These are phyloP conservation scores for Conistra vaccinii DNA, from an alignment of 2,888 invertebrate genomes.

Conservation along the genomic window DNA sequence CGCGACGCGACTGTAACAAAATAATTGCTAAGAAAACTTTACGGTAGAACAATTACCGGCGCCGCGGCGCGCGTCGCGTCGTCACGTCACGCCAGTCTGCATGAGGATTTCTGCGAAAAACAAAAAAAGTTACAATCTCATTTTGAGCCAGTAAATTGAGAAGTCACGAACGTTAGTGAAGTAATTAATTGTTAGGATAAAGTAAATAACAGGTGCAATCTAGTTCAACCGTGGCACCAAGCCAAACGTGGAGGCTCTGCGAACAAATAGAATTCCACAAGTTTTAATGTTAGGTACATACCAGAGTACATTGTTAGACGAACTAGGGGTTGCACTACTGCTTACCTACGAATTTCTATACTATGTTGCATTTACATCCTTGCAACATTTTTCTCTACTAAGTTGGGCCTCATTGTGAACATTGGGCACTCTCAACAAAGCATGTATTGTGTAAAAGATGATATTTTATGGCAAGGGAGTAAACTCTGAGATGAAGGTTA, in stretches of 20 bases:
- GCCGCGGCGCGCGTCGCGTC: too few relatives aligned
- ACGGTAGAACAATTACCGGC: too few relatives aligned
- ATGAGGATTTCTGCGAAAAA: not conserved
- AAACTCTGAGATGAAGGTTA: not conserved
- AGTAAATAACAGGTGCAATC: slow-evolving; percentile 66
- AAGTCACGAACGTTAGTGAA: slow-evolving; percentile 54
- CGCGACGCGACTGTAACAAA: too few relatives aligned
- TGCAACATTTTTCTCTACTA: not conserved
- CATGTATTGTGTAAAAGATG: not conserved
- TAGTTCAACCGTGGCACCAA: slow-evolving; percentile 52
- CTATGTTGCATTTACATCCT: not conserved
- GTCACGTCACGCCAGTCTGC: too few relatives aligned
- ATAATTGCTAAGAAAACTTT: too few relatives aligned
- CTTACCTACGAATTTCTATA: slow-evolving; percentile 8
- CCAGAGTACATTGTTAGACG: slow-evolving; percentile 42
- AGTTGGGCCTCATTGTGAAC: not conserved
- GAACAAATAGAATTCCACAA: slow-evolving; percentile 63
- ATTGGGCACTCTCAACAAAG: not conserved
- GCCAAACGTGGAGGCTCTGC: slow-evolving; percentile 54
- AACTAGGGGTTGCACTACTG: slow-evolving; percentile 13
- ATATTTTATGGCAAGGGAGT: not conserved
- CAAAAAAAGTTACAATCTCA: slow-evolving; percentile 5
- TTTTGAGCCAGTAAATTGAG: slow-evolving; percentile 46
- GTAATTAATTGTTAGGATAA: slow-evolving; percentile 64
- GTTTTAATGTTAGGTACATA: slow-evolving; percentile 60